Percentiles rank a stretch among this genome's conserved stretches.
Evolutionary conservation across 2,797 vertebrate species (phyloP).

Genomic region (Furcifer pardalis): DNA sequence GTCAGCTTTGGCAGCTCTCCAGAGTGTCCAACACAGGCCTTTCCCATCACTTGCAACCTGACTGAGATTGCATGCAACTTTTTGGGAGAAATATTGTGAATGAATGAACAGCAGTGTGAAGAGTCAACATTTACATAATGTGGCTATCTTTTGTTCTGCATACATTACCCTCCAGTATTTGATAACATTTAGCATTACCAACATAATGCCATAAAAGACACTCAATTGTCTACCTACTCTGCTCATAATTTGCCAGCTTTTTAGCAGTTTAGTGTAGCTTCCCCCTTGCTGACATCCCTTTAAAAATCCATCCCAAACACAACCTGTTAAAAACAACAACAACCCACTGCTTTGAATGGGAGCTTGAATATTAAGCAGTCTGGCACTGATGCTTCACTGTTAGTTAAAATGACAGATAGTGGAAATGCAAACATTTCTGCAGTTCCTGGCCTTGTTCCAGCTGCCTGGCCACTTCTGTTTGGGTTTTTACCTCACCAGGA

Average conservation of each 20-base stretch:
- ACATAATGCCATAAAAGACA: not conserved
- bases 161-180: not conserved
- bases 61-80: too few relatives aligned
- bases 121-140: not conserved
- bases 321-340: slow-evolving; percentile 30
- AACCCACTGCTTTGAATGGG: slow-evolving; percentile 51
- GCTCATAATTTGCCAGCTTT: not conserved
- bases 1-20: not conserved
- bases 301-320: slow-evolving; percentile 44
- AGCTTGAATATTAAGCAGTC: slow-evolving; percentile 41
- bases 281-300: slow-evolving; percentile 44
- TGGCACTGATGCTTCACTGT: slow-evolving; percentile 57
- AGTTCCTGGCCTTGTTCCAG: slow-evolving; percentile 36
- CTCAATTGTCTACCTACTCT: not conserved
- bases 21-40: not conserved
- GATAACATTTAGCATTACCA: too few relatives aligned
- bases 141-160: not conserved
- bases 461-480: not conserved
- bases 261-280: slow-evolving; percentile 28
- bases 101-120: not conserved
- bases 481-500: not conserved
- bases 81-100: not conserved
- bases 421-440: slow-evolving; percentile 51
- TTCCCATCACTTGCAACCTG: not conserved
- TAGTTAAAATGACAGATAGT: slow-evolving; percentile 68